These are phyloP conservation scores for Bombus confusus DNA, from an alignment of 1,140 invertebrate genomes.

Conservation along the genomic window DNA sequence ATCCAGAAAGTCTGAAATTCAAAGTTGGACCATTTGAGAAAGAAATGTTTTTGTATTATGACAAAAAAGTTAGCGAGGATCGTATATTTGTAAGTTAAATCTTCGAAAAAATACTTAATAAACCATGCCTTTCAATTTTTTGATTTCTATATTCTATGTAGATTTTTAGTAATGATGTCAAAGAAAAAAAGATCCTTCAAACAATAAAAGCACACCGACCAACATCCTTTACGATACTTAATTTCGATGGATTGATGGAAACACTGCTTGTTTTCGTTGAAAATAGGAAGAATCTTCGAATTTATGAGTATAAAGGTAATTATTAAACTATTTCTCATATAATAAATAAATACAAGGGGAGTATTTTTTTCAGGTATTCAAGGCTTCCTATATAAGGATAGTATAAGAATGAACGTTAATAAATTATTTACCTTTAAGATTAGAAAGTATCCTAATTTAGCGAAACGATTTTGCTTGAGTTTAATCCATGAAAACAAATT, in stretches of 20 bases:
- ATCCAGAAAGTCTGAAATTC: constrained; percentile 43
- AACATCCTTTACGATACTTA: constrained; percentile 64
- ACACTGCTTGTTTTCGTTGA: constrained; percentile 71
- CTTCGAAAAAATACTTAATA: background rate
- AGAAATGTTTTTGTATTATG: constrained; percentile 65
- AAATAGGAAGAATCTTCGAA: constrained; percentile 62
- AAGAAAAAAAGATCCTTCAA: constrained; percentile 63
- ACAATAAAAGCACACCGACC: constrained; percentile 63
- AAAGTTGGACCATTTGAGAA: constrained; percentile 63
- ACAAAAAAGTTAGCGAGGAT: constrained; percentile 60
- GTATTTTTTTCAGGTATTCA: constrained; percentile 62
- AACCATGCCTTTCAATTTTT: background rate
- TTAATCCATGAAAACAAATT: constrained; percentile 69
- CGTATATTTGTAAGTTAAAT: constrained; percentile 69
- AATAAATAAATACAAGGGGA: too few species aligned
- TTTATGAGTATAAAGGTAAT: constrained; percentile 73
- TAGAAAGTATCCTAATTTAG: constrained; percentile 55
- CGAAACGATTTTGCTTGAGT: constrained; percentile 63
- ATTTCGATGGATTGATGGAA: constrained; percentile 69
- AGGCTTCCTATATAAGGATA: constrained; percentile 67
- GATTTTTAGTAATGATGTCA: constrained; percentile 53
- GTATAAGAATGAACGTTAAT: constrained; percentile 63
- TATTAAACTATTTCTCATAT: background rate
- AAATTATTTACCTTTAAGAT: constrained; percentile 61
- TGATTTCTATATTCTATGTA: background rate